A percentile compares a stretch with the other conserved stretches of the same genome.
Evolutionary conservation across 2,113 vertebrate genomes (phyloP).

Genomic region (Oncorhynchus tshawytscha): DNA sequence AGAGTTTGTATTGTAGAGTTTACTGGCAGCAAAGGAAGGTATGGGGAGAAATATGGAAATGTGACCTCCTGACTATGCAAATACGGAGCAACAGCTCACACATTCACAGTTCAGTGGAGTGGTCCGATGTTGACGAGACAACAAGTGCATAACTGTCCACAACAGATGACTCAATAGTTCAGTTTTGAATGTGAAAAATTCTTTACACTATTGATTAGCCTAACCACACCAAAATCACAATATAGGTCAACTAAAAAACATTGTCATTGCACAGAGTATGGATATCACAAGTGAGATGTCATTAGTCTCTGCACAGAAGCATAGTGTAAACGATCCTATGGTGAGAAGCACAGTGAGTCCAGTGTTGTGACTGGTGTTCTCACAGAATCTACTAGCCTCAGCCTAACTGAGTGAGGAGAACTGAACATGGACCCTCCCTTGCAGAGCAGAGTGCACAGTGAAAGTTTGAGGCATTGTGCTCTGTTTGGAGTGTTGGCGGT

Average conservation of each 20-base stretch:
- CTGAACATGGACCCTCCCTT: no score
- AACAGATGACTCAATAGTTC: no score
- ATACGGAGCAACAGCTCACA: constrained; percentile 33
- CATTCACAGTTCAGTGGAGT: not conserved
- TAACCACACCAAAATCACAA: not conserved
- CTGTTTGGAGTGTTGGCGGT: not conserved
- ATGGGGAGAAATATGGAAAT: constrained; percentile 49
- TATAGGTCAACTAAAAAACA: not conserved
- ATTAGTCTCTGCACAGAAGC: not conserved
- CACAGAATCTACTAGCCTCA: no score
- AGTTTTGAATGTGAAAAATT: no score
- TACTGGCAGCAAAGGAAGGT: constrained; percentile 8
- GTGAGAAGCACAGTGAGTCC: no score
- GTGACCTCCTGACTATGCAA: constrained; percentile 57
- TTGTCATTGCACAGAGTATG: not conserved
- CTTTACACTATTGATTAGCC: no score
- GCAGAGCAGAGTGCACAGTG: not conserved
- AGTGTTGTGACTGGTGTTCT: no score
- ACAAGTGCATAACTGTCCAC: not conserved
- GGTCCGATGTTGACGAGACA: not conserved
- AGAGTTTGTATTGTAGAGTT: constrained; percentile 29
- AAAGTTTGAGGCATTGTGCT: not conserved
- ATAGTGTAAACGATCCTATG: no score
- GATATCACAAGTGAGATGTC: not conserved
- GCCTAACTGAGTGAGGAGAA: no score